Evolutionary conservation across 1,140 invertebrate genomes (phyloP).

Genomic region (Drosophila serrata): DNA sequence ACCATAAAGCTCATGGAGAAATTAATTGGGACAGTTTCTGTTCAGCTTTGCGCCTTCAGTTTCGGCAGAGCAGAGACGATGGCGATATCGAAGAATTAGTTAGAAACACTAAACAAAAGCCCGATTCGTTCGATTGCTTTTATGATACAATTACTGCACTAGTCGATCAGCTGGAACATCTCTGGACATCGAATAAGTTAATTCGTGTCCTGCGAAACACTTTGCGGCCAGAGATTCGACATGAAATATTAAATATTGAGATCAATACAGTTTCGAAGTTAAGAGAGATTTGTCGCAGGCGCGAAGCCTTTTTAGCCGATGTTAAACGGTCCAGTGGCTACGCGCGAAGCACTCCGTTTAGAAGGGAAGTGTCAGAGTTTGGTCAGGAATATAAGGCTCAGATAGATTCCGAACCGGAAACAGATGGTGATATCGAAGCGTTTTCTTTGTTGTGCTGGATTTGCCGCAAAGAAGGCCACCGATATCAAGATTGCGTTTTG

Average conservation of each 20-base stretch:
- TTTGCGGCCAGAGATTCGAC: neutral
- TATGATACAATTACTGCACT: too few relatives aligned
- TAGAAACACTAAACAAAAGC: neutral
- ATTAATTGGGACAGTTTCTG: neutral
- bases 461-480: too few relatives aligned
- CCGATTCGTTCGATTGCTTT: neutral
- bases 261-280: too few relatives aligned
- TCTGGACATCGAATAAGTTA: too few relatives aligned
- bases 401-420: neutral
- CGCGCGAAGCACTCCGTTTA: neutral
- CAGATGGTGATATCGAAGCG: neutral
- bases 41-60: neutral
- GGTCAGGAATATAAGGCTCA: neutral
- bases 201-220: too few relatives aligned
- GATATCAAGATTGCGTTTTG: too few relatives aligned
- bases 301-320: neutral
- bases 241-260: neutral
- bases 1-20: neutral
- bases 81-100: neutral
- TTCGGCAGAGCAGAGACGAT: neutral
- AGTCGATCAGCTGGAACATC: too few relatives aligned
- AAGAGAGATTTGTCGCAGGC: too few relatives aligned
- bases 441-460: too few relatives aligned
- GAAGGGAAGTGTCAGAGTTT: neutral
- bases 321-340: too few relatives aligned